These are phyloP conservation scores for Oasisia sp. DNA, from an alignment of 2,888 invertebrate genomes.

Conservation along the genomic window DNA sequence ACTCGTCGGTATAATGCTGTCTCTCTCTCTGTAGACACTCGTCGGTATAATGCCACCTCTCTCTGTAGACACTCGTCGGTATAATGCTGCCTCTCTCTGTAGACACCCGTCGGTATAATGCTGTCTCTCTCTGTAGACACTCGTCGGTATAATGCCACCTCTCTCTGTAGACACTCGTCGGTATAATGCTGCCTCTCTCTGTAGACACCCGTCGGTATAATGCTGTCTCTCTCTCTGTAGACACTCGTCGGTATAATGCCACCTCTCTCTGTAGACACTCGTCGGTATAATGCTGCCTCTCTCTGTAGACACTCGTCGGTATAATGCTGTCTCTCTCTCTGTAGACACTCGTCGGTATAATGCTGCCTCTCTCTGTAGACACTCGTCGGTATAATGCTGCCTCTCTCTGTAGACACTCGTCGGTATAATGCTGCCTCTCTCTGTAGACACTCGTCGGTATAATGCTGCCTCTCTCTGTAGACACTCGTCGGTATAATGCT, in stretches of 20 bases:
- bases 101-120: no score
- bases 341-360: no score
- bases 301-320: background rate
- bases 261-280: background rate
- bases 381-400: no score
- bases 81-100: background rate
- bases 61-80: background rate
- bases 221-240: background rate
- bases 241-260: no score
- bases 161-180: background rate
- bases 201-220: no score
- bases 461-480: background rate
- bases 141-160: background rate
- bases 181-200: background rate
- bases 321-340: background rate
- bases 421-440: background rate
- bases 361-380: background rate
- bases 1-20: no score
- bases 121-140: background rate
- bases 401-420: background rate
- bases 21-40: background rate
- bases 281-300: background rate
- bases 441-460: no score
- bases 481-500: no score
- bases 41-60: background rate